Percentiles rank a stretch among this genome's conserved stretches.
Conservation (phyloP, 2,888 invertebrate genomes). For the Encarsia formosa region DNA sequence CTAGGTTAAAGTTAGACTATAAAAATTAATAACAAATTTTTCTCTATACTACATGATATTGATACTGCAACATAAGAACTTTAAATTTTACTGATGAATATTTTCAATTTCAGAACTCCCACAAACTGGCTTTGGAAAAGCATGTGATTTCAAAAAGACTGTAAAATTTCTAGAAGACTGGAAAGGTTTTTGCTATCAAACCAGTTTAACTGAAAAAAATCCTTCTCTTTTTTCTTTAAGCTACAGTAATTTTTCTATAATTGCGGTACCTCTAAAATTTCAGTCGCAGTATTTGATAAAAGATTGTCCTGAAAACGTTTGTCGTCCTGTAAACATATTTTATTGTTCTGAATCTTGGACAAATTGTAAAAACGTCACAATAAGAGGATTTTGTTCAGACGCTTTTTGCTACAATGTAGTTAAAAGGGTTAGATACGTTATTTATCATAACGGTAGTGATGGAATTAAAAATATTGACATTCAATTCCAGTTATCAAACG, state of each 20-base stretch:
- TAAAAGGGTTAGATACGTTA: conserved; percentile 44
- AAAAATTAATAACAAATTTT: too few relatives aligned
- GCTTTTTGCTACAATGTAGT: conserved; percentile 47
- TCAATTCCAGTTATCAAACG: conserved; percentile 47
- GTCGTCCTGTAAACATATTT: conserved; percentile 33
- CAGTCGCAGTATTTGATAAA: conserved; percentile 34
- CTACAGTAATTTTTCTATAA: conserved; percentile 40
- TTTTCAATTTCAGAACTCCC: conserved; percentile 36
- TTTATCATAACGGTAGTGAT: conserved; percentile 53
- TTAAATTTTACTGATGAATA: background rate
- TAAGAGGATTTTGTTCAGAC: conserved; percentile 34
- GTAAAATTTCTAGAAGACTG: conserved; percentile 52
- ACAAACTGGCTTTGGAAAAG: conserved; percentile 42
- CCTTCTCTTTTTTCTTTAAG: conserved; percentile 42
- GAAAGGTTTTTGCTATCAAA: conserved; percentile 49
- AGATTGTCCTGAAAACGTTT: conserved; percentile 40
- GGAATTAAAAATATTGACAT: conserved; percentile 51
- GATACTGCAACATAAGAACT: conserved; percentile 8
- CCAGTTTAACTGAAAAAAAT: conserved; percentile 46
- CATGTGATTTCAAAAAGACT: conserved; percentile 45
- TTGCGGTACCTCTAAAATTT: conserved; percentile 39
- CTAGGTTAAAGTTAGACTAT: too few relatives aligned
- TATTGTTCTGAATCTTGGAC: conserved; percentile 40
- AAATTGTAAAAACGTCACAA: conserved; percentile 32
- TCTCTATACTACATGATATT: too few relatives aligned